Evolutionary conservation across 2,113 vertebrate genomes (phyloP).

Genomic region (Falcunculus frontatus): DNA sequence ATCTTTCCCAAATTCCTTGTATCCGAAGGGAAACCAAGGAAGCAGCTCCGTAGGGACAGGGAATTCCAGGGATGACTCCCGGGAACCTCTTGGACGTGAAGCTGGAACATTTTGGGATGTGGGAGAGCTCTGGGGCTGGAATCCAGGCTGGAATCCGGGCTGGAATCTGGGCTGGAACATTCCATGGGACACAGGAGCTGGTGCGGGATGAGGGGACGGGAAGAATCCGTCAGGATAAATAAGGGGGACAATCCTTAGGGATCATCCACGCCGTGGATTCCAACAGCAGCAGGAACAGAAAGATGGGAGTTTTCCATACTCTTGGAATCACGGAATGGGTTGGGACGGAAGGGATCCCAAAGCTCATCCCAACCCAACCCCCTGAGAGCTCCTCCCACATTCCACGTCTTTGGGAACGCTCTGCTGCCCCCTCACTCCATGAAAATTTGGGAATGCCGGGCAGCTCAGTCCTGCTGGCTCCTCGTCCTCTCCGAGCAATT

Average conservation of each 20-base stretch:
- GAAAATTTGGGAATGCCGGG: neutral
- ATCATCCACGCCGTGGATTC: rapidly evolving
- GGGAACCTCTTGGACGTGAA: rapidly evolving
- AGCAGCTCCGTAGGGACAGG: rapidly evolving
- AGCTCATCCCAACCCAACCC: neutral
- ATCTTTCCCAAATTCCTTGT: neutral
- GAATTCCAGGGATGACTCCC: rapidly evolving
- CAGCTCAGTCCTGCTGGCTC: neutral
- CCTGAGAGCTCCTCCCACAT: rapidly evolving
- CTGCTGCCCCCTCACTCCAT: neutral
- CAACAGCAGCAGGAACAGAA: neutral
- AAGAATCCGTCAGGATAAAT: rapidly evolving
- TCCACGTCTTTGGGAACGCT: rapidly evolving
- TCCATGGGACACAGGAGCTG: neutral
- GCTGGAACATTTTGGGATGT: rapidly evolving
- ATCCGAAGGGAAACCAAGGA: neutral
- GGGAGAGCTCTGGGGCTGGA: neutral
- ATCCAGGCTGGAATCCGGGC: neutral
- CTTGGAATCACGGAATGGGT: neutral
- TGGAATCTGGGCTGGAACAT: neutral
- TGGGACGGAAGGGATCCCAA: neutral
- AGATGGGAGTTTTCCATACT: neutral
- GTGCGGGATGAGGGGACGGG: neutral
- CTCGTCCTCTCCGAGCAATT: rapidly evolving
- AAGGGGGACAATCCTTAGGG: neutral